Conservation (phyloP, 92 coral and sea anemone species). For the Heliopora coerulea region DNA sequence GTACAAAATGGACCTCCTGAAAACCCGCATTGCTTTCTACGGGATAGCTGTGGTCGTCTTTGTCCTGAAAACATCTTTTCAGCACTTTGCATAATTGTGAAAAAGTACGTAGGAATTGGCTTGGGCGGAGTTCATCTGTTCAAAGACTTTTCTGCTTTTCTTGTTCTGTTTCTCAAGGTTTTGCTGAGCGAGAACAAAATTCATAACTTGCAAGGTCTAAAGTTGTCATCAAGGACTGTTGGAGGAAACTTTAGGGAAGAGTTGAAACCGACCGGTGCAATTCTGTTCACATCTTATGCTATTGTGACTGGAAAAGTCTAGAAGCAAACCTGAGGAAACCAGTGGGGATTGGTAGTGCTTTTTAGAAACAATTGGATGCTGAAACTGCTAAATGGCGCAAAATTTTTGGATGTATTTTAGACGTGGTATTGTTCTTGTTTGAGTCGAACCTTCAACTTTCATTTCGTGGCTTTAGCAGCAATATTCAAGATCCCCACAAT, state of each 20-base stretch:
- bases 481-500: slow-evolving; percentile 6
- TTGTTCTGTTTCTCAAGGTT: slow-evolving; percentile 18
- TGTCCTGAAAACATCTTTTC: not conserved
- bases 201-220: slow-evolving; percentile 13
- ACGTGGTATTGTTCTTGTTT: slow-evolving; percentile 17
- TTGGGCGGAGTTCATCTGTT: slow-evolving; percentile 19
- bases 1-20: too few relatives aligned
- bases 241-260: slow-evolving; percentile 31
- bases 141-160: slow-evolving; percentile 30
- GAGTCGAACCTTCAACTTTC: slow-evolving; percentile 30
- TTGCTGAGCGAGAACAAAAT: not conserved
- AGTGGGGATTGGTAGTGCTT: slow-evolving; percentile 10
- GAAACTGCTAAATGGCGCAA: slow-evolving; percentile 20
- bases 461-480: slow-evolving; percentile 8
- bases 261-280: slow-evolving; percentile 22
- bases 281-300: slow-evolving; percentile 22
- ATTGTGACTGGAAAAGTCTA: slow-evolving; percentile 30
- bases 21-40: too few relatives aligned
- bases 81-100: slow-evolving; percentile 19
- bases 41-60: too few relatives aligned
- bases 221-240: slow-evolving; percentile 15
- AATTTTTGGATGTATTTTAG: slow-evolving; percentile 17
- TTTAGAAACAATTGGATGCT: slow-evolving; percentile 3
- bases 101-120: slow-evolving; percentile 22
- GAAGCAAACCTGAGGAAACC: not conserved